Conservation (phyloP, 2,797 vertebrate species). For the Caiman crocodilus region DNA sequence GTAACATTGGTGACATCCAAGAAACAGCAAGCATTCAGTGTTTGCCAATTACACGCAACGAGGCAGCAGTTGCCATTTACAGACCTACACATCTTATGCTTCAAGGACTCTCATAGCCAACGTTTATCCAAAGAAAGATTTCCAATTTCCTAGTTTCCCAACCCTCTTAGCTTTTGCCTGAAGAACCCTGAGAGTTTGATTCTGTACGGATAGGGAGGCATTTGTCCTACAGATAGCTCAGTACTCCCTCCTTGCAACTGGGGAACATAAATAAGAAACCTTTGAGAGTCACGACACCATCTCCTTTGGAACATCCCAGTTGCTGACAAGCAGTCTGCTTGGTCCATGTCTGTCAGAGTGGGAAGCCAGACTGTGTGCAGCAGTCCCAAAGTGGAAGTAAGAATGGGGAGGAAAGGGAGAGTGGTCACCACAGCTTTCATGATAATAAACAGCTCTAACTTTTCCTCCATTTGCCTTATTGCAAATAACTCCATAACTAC, state of each 20-base stretch:
- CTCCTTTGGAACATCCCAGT: background rate
- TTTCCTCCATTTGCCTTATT: background rate
- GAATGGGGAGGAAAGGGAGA: background rate
- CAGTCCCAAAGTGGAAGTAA: background rate
- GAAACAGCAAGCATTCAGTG: background rate
- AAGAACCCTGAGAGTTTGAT: background rate
- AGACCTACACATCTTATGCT: background rate
- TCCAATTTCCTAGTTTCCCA: background rate
- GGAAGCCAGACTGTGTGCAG: background rate
- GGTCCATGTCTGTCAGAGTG: background rate
- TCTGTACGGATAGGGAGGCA: background rate
- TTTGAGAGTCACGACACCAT: background rate
- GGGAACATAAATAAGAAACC: background rate
- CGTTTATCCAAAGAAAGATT: background rate
- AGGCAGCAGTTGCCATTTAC: background rate
- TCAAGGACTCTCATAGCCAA: background rate
- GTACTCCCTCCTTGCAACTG: background rate
- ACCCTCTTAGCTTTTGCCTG: background rate
- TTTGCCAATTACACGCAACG: background rate
- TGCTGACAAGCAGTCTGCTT: background rate
- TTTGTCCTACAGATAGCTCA: background rate
- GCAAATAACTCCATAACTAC: background rate
- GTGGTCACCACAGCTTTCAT: background rate
- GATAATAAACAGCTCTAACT: background rate
- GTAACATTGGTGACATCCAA: background rate